Conservation (phyloP, 2,113 vertebrate genomes). For the Rhinolophus ferrumequinum region DNA sequence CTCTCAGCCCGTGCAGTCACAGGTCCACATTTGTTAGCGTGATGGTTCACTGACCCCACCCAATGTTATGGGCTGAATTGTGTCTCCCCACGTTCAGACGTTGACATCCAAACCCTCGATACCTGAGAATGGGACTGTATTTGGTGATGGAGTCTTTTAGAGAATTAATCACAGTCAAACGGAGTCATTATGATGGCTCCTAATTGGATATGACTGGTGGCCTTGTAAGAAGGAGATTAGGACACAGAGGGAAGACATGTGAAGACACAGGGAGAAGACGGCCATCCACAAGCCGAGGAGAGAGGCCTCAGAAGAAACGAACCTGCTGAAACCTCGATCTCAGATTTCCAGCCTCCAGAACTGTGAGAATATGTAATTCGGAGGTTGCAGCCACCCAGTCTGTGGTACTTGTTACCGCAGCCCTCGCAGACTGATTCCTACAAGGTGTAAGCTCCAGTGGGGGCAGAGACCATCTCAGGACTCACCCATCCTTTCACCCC, state of each 20-base stretch:
- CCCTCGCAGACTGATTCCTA: not conserved
- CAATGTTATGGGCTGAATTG: not conserved
- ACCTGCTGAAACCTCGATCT: not conserved
- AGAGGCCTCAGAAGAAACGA: not conserved
- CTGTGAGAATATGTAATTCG: not conserved
- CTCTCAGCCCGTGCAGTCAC: not conserved
- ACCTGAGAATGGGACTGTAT: not conserved
- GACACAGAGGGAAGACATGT: not conserved
- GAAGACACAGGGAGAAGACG: not conserved
- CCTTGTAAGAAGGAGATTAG: not conserved
- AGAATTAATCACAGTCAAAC: not conserved
- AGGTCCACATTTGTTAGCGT: not conserved
- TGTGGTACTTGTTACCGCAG: not conserved
- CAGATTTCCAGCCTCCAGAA: not conserved
- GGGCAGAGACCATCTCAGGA: not conserved
- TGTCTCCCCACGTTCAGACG: not conserved
- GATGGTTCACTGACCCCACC: not conserved
- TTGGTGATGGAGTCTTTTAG: not conserved
- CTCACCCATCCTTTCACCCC: not conserved
- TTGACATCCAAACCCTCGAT: not conserved
- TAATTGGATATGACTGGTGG: not conserved
- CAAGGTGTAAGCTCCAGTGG: fast-evolving
- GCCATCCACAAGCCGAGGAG: not conserved
- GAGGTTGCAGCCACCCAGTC: not conserved
- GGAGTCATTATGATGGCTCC: not conserved